Base-by-base conservation (phyloP, 2,888 invertebrate species). In the Pemphredon lugubris region DNA sequence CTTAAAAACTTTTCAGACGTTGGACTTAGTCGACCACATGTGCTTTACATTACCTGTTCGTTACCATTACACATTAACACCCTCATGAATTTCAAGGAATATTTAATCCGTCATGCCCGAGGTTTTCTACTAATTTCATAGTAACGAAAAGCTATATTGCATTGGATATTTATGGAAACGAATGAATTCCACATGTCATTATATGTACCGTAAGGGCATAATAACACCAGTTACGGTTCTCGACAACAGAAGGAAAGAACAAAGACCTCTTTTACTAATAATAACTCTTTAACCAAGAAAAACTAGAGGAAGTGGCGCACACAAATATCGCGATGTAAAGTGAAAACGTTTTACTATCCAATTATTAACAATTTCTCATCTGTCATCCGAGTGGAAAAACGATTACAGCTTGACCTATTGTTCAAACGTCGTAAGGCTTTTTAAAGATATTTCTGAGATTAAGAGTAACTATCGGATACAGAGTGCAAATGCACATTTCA, bases 11-110 rank as follows among this genome's bases (percentile, higher is more conserved):
- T 51, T 57, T 68, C 55, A 69, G 48, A 69, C 60, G 40, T 57
- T 37, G 61, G 48, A 75, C 48, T 70, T 37, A 37, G 34, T 51
- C 60, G 55, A 67, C 60, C 59, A 64, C 42, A 53, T 60, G 48
- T 37, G 45, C 14, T 39, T 67, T 77, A 77, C 76, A 77, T 76
- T 77, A 73, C 77, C 77, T 67, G 69, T 57, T 77, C 53, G 64
- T 72, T 67, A 72, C 67, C 75, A 66, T 69, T 73, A 57, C 44
- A 67, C 57, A 69, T 73, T 47, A 66, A 68, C 58, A 67, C 65
- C 51, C 75, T 50, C 54, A 55, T 58, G 50, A 61, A 61, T 68
- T 75, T 63, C 57, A 72, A 67, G 57, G 44, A 37, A 75, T 64
- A 73, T 60, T 74, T 45, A 58, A 61, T 71, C 66, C 75, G 57